Evolutionary conservation across 1,140 invertebrate species (phyloP).

Genomic region (Drosophila arizonae): DNA sequence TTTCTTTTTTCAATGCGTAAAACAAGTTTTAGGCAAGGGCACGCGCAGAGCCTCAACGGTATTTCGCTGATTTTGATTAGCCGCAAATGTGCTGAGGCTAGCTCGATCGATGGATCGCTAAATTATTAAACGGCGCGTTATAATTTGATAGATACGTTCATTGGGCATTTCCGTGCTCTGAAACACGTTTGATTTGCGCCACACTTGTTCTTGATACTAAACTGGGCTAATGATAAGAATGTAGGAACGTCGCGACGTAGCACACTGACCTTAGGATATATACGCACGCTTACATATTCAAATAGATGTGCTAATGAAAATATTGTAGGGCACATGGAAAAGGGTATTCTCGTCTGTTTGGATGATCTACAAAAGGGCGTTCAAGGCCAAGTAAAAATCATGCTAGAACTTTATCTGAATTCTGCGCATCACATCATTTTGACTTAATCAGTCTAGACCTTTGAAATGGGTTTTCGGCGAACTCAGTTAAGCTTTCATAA

Average conservation of each 20-base stretch:
- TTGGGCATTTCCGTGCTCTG: slow-evolving; percentile 56
- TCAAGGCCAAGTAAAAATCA: no score
- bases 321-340: no score
- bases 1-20: slow-evolving; percentile 49
- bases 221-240: slow-evolving; percentile 6
- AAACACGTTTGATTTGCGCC: slow-evolving; percentile 71
- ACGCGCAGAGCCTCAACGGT: slow-evolving; percentile 56
- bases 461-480: no score
- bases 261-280: slow-evolving; percentile 33
- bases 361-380: no score
- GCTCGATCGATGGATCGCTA: slow-evolving; percentile 17
- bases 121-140: slow-evolving; percentile 35
- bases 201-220: slow-evolving; percentile 15
- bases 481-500: no score
- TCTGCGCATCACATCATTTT: no score
- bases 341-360: no score
- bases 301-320: not conserved
- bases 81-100: slow-evolving; percentile 38
- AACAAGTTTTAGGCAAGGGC: slow-evolving; percentile 72
- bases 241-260: not conserved
- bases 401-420: no score
- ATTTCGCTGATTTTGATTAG: slow-evolving; percentile 52
- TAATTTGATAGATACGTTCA: slow-evolving; percentile 21
- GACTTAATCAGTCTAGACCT: no score
- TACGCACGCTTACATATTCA: not conserved